phyloP scores from a whole-genome alignment of 2,113 vertebrate species.

The Psammodynastes pulverulentus region DNA sequence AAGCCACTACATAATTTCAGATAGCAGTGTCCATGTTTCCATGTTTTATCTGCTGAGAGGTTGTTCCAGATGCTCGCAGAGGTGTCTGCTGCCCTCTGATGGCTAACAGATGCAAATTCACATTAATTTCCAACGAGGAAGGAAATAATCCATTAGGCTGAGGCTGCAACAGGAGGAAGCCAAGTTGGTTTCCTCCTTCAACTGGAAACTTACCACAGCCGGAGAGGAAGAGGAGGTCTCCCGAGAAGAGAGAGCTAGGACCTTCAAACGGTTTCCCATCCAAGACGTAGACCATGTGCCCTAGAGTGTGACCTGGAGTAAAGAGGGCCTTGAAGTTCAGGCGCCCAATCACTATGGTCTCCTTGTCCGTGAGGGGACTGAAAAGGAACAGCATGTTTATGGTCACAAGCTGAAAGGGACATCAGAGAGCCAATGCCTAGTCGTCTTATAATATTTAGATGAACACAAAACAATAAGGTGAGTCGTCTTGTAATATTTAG shows the following conservation, averaged over 20 bases:
- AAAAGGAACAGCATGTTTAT: neutral
- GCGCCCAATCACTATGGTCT: slow-evolving; percentile 79
- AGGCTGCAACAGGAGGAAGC: neutral
- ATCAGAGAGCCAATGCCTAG: neutral
- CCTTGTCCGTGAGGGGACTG: slow-evolving; percentile 86
- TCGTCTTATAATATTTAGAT: neutral
- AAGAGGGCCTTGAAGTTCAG: slow-evolving; percentile 85
- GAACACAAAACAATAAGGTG: neutral
- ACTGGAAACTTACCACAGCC: slow-evolving; percentile 84
- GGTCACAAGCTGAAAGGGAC: neutral
- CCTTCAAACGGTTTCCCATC: slow-evolving; percentile 74
- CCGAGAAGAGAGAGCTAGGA: slow-evolving; percentile 90
- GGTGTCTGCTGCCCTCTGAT: neutral
- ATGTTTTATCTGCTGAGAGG: neutral
- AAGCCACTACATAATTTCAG: neutral
- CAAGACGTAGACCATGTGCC: slow-evolving; percentile 92
- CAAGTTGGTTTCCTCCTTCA: neutral
- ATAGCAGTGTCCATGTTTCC: neutral
- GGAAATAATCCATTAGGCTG: neutral
- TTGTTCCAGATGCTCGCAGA: neutral
- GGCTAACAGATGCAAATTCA: neutral
- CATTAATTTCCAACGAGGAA: neutral
- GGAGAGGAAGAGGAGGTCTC: slow-evolving; percentile 94
- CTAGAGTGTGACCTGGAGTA: slow-evolving; percentile 93
- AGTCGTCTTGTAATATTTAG: neutral